Percentiles rank a stretch among this genome's conserved stretches.
Evolutionary conservation across 2,113 vertebrate genomes (phyloP).

Genomic region (Microtus montanus): DNA sequence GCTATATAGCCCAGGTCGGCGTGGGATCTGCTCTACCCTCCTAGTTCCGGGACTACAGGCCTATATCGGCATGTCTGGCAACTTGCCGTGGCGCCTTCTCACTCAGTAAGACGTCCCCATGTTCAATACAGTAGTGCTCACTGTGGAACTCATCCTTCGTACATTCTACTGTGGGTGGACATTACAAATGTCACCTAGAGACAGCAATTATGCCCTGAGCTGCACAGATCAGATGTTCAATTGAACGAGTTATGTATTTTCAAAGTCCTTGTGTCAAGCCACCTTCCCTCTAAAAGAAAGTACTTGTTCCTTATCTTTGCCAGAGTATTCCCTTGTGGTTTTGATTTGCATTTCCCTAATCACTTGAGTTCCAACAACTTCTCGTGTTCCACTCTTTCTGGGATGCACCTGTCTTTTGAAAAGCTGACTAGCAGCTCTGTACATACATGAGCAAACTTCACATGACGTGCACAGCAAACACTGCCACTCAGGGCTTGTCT

Average conservation of each 20-base stretch:
- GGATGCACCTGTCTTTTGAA: background rate
- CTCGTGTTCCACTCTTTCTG: background rate
- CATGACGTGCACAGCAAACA: background rate
- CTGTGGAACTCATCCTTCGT: background rate
- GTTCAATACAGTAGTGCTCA: background rate
- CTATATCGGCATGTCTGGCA: background rate
- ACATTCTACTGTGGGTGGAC: background rate
- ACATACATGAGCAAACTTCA: background rate
- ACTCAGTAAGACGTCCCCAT: background rate
- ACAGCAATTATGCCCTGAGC: too few relatives aligned
- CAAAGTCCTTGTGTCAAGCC: background rate
- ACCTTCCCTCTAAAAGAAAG: background rate
- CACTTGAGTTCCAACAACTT: background rate
- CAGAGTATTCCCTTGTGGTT: background rate
- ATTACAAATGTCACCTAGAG: background rate
- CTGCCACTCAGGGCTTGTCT: background rate
- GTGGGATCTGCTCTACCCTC: background rate
- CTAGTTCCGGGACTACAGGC: background rate
- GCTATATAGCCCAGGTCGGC: background rate
- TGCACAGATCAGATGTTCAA: background rate
- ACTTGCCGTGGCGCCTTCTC: background rate
- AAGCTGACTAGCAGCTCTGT: background rate
- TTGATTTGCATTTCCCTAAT: constrained; percentile 42
- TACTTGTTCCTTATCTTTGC: background rate
- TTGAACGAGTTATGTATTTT: constrained; percentile 25